Percentiles rank a stretch among this genome's conserved stretches.
Conservation (phyloP, 2,888 invertebrate genomes). For the Protula sp. region DNA sequence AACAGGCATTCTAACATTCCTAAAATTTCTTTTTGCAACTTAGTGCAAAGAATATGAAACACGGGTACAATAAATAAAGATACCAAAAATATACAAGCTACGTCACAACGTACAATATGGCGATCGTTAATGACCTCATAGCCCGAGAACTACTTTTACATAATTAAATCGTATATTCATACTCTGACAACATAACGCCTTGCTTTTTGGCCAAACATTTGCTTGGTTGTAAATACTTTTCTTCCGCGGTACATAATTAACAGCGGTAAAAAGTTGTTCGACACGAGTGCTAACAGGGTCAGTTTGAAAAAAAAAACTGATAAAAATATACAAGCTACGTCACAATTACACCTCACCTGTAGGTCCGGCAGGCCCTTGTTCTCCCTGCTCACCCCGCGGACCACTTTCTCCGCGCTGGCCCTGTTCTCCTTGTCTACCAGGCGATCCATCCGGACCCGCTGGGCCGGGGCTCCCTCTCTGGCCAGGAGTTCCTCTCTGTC, state of each 20-base stretch:
- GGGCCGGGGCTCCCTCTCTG: slow-evolving; percentile 7
- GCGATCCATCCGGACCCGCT: slow-evolving; percentile 3
- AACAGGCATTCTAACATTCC: no score
- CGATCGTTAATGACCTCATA: no score
- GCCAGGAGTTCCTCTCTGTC: slow-evolving; percentile 14
- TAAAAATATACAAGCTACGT: neutral
- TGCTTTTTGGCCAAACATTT: no score
- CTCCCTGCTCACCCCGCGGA: slow-evolving; percentile 9
- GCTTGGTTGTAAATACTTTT: no score
- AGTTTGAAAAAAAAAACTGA: neutral
- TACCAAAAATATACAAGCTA: neutral
- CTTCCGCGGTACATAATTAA: no score
- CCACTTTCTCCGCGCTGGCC: slow-evolving; percentile 4
- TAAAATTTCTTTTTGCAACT: no score
- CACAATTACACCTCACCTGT: neutral
- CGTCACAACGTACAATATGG: neutral
- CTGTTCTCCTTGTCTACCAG: neutral
- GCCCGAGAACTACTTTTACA: no score
- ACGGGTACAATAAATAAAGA: neutral
- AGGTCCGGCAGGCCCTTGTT: slow-evolving; percentile 4
- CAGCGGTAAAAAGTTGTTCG: no score
- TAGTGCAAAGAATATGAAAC: neutral
- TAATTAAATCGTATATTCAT: neutral
- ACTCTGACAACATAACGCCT: no score
- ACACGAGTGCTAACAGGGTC: no score